A percentile compares a stretch with the other conserved stretches of the same genome.
phyloP scores from a whole-genome alignment of 2,888 invertebrate species.

The Amphimallon solstitiale region DNA sequence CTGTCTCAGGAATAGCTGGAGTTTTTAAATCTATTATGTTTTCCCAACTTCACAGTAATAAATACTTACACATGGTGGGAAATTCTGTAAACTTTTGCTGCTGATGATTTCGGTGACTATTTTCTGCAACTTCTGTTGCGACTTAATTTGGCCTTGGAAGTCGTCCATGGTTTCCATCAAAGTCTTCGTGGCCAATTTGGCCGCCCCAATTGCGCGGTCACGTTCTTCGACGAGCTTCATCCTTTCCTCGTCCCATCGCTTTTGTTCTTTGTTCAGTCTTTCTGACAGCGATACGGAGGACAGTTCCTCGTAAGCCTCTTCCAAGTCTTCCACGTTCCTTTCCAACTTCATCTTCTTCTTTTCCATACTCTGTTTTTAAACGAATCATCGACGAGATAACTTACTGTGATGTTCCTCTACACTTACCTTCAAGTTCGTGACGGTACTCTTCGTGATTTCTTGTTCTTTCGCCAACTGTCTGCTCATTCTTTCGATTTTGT shows the following conservation, averaged over 20 bases:
- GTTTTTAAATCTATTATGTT: too few species aligned
- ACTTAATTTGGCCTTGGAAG: slow-evolving; percentile 55
- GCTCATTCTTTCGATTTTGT: slow-evolving; percentile 29
- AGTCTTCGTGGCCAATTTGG: slow-evolving; percentile 57
- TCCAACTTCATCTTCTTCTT: slow-evolving; percentile 30
- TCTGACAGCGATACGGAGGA: slow-evolving; percentile 9
- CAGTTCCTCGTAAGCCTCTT: slow-evolving; percentile 20
- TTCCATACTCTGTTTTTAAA: slow-evolving; percentile 30
- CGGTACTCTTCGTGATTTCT: background rate
- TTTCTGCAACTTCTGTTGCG: slow-evolving; percentile 54
- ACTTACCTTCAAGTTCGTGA: slow-evolving; percentile 28
- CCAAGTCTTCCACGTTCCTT: slow-evolving; percentile 23
- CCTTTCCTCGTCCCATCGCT: slow-evolving; percentile 36
- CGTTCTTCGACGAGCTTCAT: slow-evolving; percentile 47
- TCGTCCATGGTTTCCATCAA: slow-evolving; percentile 57
- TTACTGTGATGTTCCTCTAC: background rate
- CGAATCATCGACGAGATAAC: background rate
- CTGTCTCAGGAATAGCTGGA: too few species aligned
- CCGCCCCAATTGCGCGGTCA: slow-evolving; percentile 55
- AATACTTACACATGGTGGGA: slow-evolving; percentile 33
- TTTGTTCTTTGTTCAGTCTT: slow-evolving; percentile 26
- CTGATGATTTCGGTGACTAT: slow-evolving; percentile 52
- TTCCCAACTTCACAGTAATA: too few species aligned
- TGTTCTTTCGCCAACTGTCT: slow-evolving; percentile 30
- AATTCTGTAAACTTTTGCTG: slow-evolving; percentile 6